phyloP scores from a whole-genome alignment of 2,113 vertebrate genomes.

The Rhagologus leucostigma region DNA sequence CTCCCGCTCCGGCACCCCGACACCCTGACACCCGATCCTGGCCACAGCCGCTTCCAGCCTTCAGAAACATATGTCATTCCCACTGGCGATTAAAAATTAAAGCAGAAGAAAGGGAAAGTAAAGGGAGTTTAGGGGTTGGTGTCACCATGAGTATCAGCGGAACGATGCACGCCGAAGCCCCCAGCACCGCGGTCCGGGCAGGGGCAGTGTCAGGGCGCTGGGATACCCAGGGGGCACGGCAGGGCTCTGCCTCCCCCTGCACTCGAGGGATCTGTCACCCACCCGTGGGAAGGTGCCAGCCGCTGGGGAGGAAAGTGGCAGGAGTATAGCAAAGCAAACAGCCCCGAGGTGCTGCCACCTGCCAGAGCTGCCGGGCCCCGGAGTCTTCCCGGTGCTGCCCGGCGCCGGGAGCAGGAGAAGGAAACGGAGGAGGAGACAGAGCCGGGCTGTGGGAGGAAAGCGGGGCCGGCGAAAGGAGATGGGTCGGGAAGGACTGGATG shows the following conservation, averaged over 20 bases:
- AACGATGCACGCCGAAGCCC: neutral
- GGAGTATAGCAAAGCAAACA: neutral
- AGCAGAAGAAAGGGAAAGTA: neutral
- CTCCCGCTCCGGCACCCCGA: neutral
- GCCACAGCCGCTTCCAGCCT: neutral
- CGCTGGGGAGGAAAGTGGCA: neutral
- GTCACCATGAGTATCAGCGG: neutral
- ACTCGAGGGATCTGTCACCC: neutral
- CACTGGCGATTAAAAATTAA: conserved; percentile 54
- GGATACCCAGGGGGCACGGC: neutral
- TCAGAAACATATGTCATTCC: conserved; percentile 34
- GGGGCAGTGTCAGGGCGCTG: neutral
- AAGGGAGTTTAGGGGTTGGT: neutral
- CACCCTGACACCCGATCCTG: conserved; percentile 45
- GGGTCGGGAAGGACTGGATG: neutral
- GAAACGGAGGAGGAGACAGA: neutral
- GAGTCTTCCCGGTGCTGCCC: neutral
- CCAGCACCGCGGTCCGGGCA: rapidly evolving
- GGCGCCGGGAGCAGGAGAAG: neutral
- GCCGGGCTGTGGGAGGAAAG: neutral
- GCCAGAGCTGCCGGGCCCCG: neutral
- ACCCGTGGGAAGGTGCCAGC: neutral
- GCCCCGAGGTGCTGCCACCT: neutral
- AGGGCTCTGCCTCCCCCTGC: neutral
- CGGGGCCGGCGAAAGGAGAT: neutral